These are phyloP conservation scores for Antheraea mylitta DNA, from an alignment of 1,140 invertebrate genomes.

Conservation along the genomic window DNA sequence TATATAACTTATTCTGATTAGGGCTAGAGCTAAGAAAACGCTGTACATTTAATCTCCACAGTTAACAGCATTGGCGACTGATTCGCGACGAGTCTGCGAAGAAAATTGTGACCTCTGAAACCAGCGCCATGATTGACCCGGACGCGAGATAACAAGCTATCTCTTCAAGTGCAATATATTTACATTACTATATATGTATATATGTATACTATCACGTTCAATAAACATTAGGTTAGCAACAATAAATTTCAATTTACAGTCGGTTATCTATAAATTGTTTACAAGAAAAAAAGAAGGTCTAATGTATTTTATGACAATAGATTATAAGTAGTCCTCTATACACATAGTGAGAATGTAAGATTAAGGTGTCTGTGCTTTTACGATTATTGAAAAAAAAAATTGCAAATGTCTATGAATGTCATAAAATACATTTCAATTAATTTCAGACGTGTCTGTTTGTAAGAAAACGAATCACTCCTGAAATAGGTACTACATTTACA, in stretches of 20 bases:
- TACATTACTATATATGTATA: constrained; percentile 2
- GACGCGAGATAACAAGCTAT: constrained; percentile 30
- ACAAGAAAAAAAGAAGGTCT: too few species aligned
- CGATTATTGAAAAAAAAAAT: too few species aligned
- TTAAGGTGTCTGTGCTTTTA: too few species aligned
- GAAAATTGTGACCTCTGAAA: constrained; percentile 9
- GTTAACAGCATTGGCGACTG: constrained; percentile 6
- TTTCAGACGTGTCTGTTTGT: too few species aligned
- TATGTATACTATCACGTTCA: background rate
- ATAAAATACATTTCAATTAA: too few species aligned
- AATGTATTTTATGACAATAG: too few species aligned
- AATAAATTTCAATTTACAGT: background rate
- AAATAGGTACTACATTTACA: too few species aligned
- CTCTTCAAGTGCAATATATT: constrained; percentile 26
- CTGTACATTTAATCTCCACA: background rate
- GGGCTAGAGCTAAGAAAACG: background rate
- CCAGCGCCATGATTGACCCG: constrained; percentile 22
- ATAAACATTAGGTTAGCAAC: background rate
- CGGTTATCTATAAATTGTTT: too few species aligned
- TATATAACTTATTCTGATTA: background rate
- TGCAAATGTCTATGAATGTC: too few species aligned
- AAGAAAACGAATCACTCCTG: too few species aligned
- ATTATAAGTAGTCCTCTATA: too few species aligned
- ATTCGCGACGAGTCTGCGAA: constrained; percentile 21
- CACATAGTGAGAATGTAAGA: too few species aligned